These are phyloP conservation scores for Ephestia elutella DNA, from an alignment of 1,140 invertebrate species.

Conservation along the genomic window DNA sequence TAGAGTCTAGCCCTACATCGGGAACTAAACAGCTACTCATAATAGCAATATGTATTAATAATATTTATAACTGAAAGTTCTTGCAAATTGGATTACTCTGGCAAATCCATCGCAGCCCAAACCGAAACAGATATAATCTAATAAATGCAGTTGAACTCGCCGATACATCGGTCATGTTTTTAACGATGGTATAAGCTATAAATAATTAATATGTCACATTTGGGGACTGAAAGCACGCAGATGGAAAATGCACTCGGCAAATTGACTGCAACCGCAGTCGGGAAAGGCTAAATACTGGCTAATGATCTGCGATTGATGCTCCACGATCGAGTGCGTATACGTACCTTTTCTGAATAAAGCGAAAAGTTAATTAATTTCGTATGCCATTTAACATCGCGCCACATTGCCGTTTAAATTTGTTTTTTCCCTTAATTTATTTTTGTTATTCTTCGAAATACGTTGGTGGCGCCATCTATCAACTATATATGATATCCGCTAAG, in stretches of 20 bases:
- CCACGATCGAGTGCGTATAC: conserved; percentile 19
- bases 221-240: conserved; percentile 51
- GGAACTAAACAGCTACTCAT: too few species aligned
- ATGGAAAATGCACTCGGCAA: conserved; percentile 68
- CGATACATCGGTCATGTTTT: conserved; percentile 49
- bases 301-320: conserved; percentile 63
- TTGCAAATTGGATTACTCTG: not conserved
- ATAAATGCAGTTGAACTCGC: conserved; percentile 43
- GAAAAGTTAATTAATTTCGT: not conserved
- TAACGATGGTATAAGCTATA: conserved; percentile 65
- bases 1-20: too few species aligned
- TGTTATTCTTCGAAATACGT: too few species aligned
- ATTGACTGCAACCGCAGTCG: conserved; percentile 69
- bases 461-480: too few species aligned
- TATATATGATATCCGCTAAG: too few species aligned
- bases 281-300: conserved; percentile 69
- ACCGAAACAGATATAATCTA: conserved; percentile 38
- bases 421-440: not conserved
- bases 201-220: conserved; percentile 70
- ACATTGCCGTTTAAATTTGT: not conserved
- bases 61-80: not conserved
- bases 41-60: too few species aligned
- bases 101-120: not conserved
- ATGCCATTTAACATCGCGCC: not conserved
- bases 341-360: not conserved